phyloP scores from a whole-genome alignment of 2,888 invertebrate genomes.

The Argynnis bischoffii region DNA sequence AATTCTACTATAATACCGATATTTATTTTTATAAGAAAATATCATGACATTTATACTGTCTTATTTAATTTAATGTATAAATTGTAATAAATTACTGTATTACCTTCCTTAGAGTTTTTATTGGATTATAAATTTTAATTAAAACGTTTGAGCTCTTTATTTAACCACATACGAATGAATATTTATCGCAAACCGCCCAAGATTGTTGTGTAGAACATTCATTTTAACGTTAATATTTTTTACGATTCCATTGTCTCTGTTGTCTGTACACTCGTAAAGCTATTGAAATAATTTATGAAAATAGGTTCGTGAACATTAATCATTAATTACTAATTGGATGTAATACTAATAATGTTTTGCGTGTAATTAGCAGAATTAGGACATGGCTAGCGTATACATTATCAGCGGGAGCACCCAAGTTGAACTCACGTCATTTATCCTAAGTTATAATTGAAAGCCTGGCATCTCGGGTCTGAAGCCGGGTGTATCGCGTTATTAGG shows the following conservation, averaged over 20 bases:
- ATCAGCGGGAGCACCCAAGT: slow-evolving; percentile 40
- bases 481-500: slow-evolving; percentile 77
- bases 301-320: background rate
- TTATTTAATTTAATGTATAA: background rate
- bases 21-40: background rate
- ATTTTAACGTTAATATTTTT: background rate
- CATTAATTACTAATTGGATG: slow-evolving; percentile 10
- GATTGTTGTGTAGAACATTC: background rate
- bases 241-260: slow-evolving; percentile 1
- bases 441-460: slow-evolving; percentile 79
- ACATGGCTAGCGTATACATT: slow-evolving; percentile 48
- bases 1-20: slow-evolving; percentile 9
- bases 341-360: slow-evolving; percentile 16
- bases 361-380: slow-evolving; percentile 40
- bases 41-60: background rate
- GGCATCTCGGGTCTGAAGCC: slow-evolving; percentile 64
- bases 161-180: background rate
- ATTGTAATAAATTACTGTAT: slow-evolving; percentile 14
- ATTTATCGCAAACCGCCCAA: background rate
- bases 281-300: slow-evolving; percentile 5
- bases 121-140: slow-evolving; percentile 16
- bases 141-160: slow-evolving; percentile 5
- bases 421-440: slow-evolving; percentile 63
- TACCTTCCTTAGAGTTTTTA: slow-evolving; percentile 14
- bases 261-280: background rate